Percentiles rank a stretch among this genome's conserved stretches.
Conservation (phyloP, 1,140 invertebrate species). For the Diachasma alloeum region DNA sequence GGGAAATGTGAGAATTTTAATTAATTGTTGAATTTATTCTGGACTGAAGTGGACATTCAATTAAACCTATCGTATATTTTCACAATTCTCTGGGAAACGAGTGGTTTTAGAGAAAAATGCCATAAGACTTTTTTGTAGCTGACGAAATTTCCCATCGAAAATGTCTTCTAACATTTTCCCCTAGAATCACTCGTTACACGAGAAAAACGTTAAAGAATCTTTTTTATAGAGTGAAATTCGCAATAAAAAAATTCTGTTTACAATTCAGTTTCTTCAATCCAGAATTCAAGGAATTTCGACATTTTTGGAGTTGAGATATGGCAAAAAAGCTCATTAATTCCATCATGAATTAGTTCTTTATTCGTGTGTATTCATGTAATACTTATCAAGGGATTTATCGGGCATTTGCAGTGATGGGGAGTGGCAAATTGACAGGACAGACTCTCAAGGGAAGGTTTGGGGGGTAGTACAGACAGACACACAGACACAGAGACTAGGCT, state of each 20-base stretch:
- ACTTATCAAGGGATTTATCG: not conserved
- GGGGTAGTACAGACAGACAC: conserved; percentile 57
- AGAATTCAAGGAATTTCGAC: not conserved
- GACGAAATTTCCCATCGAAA: too few relatives aligned
- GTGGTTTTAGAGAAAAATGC: not conserved
- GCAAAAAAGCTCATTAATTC: not conserved
- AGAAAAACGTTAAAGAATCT: too few relatives aligned
- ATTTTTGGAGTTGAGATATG: not conserved
- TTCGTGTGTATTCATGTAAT: not conserved
- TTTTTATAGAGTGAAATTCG: too few relatives aligned
- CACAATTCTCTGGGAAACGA: not conserved
- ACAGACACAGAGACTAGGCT: conserved; percentile 61
- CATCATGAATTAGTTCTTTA: not conserved
- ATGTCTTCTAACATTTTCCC: too few relatives aligned
- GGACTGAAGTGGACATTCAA: not conserved
- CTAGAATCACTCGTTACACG: too few relatives aligned
- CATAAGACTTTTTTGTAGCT: too few relatives aligned
- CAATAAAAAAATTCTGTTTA: not conserved
- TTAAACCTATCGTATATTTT: not conserved
- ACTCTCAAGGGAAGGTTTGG: conserved; percentile 47
- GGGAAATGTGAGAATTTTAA: conserved; percentile 18
- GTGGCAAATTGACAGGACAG: conserved; percentile 41
- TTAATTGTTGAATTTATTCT: not conserved
- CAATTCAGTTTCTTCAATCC: not conserved
- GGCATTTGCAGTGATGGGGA: conserved; percentile 10